phyloP scores from a whole-genome alignment of 2,888 invertebrate species.

The Scaptomyza caliginosa region DNA sequence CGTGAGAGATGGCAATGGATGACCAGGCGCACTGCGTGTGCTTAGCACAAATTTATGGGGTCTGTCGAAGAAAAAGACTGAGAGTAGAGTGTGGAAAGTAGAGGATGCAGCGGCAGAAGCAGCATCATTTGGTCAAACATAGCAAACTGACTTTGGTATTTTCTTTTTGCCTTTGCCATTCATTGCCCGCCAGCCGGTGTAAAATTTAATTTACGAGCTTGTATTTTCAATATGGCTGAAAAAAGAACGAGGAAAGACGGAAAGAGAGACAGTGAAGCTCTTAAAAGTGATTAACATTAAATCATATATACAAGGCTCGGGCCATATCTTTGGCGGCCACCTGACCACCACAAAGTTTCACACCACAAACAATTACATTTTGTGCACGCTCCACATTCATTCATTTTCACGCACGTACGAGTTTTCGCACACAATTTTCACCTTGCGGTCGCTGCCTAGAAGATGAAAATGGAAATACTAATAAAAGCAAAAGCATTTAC shows the following conservation, averaged over 20 bases:
- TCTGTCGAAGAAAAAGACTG: conserved; percentile 10
- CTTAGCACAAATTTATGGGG: conserved; percentile 76
- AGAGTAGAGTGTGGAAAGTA: background rate
- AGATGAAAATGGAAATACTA: conserved; percentile 11
- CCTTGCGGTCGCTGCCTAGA: conserved; percentile 60
- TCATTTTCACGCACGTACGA: conserved; percentile 78
- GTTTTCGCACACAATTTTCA: conserved; percentile 77
- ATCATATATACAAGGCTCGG: conserved; percentile 60
- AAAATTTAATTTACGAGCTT: conserved; percentile 79
- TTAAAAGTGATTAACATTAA: conserved; percentile 79
- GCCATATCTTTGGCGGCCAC: conserved; percentile 69
- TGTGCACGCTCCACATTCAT: conserved; percentile 69
- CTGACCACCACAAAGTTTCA: conserved; percentile 55
- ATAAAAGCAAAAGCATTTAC: conserved; percentile 67
- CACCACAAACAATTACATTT: conserved; percentile 69
- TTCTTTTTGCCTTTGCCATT: conserved; percentile 55
- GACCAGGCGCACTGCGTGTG: conserved; percentile 78
- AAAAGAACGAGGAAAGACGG: background rate
- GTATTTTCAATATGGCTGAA: conserved; percentile 69
- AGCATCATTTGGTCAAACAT: conserved; percentile 66
- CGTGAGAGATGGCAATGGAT: conserved; percentile 57
- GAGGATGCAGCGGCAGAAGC: conserved; percentile 35
- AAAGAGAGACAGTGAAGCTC: conserved; percentile 20
- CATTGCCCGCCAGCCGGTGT: conserved; percentile 65
- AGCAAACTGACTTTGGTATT: conserved; percentile 26